Conservation (phyloP, 2,113 vertebrate species). For the Elephas maximus region DNA sequence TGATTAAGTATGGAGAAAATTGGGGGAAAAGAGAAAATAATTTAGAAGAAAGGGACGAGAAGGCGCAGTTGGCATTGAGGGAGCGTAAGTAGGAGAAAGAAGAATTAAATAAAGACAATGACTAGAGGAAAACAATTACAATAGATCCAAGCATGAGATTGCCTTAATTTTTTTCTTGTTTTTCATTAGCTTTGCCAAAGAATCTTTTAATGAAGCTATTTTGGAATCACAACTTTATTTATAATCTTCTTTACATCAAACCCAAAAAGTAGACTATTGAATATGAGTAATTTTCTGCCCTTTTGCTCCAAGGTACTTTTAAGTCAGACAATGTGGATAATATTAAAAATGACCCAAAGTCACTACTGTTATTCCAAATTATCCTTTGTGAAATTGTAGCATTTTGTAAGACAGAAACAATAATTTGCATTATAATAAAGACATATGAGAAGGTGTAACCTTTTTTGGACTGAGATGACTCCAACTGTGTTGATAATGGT, state of each 20-base stretch:
- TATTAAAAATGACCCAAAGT: neutral
- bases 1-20: neutral
- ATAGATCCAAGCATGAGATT: neutral
- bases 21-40: neutral
- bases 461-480: neutral
- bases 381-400: neutral
- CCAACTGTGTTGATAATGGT: neutral
- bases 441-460: neutral
- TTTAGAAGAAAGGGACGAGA: neutral
- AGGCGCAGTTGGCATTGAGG: neutral
- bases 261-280: neutral
- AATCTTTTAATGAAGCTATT: neutral
- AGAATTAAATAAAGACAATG: neutral
- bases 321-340: neutral
- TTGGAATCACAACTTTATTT: neutral
- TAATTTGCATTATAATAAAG: neutral
- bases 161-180: neutral
- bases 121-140: neutral
- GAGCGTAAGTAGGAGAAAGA: neutral
- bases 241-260: neutral
- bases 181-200: neutral
- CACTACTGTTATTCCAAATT: neutral
- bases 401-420: neutral
- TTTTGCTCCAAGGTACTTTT: neutral
- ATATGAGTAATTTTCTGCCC: neutral